These are phyloP conservation scores for Notodonta dromedarius DNA, from an alignment of 2,888 invertebrate species.

Conservation along the genomic window DNA sequence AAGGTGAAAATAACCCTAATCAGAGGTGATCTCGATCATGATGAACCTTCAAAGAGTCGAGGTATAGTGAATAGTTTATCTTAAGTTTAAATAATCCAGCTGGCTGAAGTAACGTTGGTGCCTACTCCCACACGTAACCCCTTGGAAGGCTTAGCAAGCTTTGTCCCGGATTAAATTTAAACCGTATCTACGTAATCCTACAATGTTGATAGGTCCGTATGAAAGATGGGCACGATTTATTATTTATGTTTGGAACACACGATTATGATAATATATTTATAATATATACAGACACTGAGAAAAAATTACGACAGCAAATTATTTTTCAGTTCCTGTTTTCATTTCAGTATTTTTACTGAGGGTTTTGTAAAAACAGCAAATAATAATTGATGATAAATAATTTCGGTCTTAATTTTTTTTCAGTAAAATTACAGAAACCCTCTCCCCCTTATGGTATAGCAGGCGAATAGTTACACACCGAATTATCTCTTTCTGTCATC, in stretches of 20 bases:
- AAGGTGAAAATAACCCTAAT: background rate
- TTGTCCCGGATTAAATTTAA: slow-evolving; percentile 21
- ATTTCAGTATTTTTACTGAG: no score
- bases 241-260: slow-evolving; percentile 12
- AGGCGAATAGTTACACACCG: no score
- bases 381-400: no score
- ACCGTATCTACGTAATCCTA: slow-evolving; percentile 26
- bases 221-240: slow-evolving; percentile 26
- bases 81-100: slow-evolving; percentile 12
- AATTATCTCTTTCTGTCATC: no score
- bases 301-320: no score
- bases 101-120: slow-evolving; percentile 6
- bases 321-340: no score
- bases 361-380: no score
- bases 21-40: slow-evolving; percentile 17
- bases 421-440: no score
- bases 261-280: no score
- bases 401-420: no score
- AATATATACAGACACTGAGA: no score
- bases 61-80: slow-evolving; percentile 11
- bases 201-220: slow-evolving; percentile 18
- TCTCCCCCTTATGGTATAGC: no score
- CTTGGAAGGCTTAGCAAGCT: slow-evolving; percentile 18
- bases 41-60: slow-evolving; percentile 17
- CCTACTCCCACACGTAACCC: slow-evolving; percentile 7